Base-by-base conservation (phyloP, 1,140 invertebrate species). In the Trachymyrmex cornetzi region DNA sequence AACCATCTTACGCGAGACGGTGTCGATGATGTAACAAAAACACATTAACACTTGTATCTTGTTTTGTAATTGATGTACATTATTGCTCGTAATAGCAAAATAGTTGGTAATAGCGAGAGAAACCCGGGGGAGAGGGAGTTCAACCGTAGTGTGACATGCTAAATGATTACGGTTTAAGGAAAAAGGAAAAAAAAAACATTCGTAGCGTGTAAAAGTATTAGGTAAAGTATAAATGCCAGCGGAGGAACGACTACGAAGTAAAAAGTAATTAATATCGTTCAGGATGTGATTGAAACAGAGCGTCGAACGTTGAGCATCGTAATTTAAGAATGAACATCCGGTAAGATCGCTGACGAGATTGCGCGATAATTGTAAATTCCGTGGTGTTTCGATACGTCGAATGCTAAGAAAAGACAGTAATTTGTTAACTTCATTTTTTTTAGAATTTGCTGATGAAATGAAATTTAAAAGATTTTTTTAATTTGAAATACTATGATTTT, bases 21-120 rank as follows among this genome's bases (percentile, higher is more conserved):
- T 72, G 50, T 57, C 66, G 30, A 87, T 19, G 38, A 87, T 90
- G 71, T 85, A 66, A 87, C 87, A 63, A 80, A 50, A 88, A 50
- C 69, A 69, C 66, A 71, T 90, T 75, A 84, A 85, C 79, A 77
- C 69, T 67, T 84, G 87, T 85, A 89, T 91, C 90, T 93, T 93
- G 88, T 94, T 94, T 94, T 94, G 86, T 93, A 92, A 93, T 93
- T 91, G 89, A 91, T 94, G 92, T 94, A 94, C 92, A 93, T 94
- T 94, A 93, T 92, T 93, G 90, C 89, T 91, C 88, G 87, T 93
- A 92, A 89, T 92, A 91, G 89, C 89, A 77, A 53, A 90, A 67
- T 89, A 89, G 89, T 75, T 77, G 87, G 77, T 90, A 89, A 91
- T 91, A 89, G 91, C 85, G 77, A 87, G 72, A 67, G 6, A 61